Percentiles rank a stretch among this genome's conserved stretches.
Evolutionary conservation across 2,888 invertebrate genomes (phyloP).

Genomic region (Nebria salina): DNA sequence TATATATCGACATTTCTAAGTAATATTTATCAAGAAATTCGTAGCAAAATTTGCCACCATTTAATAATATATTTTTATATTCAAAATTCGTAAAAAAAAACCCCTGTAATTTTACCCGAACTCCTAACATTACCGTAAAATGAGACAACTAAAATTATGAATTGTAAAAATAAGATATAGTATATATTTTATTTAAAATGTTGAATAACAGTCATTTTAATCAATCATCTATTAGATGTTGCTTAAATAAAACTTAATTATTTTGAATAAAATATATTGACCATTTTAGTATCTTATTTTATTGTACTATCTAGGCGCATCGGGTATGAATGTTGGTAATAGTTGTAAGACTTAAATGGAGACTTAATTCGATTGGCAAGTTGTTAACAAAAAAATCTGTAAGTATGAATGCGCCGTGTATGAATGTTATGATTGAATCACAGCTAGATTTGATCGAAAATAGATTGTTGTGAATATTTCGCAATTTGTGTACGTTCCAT

Average conservation of each 20-base stretch:
- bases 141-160: background rate
- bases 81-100: too few species aligned
- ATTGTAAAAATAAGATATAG: background rate
- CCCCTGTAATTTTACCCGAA: too few species aligned
- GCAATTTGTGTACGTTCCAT: background rate
- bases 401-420: background rate
- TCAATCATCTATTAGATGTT: background rate
- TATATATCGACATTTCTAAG: too few species aligned
- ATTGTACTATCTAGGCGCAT: too few species aligned
- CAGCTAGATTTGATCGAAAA: background rate
- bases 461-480: background rate
- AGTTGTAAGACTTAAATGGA: too few species aligned
- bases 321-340: too few species aligned
- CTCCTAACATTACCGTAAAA: background rate
- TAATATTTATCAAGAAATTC: too few species aligned
- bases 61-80: too few species aligned
- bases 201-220: slow-evolving; percentile 5
- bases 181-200: slow-evolving; percentile 6
- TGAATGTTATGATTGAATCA: background rate
- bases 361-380: background rate
- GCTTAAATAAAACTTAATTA: background rate
- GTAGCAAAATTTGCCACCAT: too few species aligned
- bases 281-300: too few species aligned
- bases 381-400: background rate
- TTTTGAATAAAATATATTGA: background rate